Percentiles rank a stretch among this genome's conserved stretches.
These are phyloP conservation scores for Diplosoma virens DNA, from an alignment of 23 tunicate genomes.

Conservation along the genomic window DNA sequence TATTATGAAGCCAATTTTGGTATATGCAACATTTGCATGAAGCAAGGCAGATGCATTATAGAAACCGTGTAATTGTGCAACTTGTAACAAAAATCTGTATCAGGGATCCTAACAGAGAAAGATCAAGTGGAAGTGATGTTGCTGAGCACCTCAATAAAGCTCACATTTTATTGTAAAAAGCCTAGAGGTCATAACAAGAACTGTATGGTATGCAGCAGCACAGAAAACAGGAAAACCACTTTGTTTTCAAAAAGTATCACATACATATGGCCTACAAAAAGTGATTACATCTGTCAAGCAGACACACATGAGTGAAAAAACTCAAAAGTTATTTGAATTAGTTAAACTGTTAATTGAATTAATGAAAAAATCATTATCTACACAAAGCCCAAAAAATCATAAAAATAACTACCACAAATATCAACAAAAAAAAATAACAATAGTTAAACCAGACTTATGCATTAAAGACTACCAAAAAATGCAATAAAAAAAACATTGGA, in stretches of 20 bases:
- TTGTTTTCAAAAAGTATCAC: background rate
- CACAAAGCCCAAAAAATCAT: background rate
- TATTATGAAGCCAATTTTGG: too few species aligned
- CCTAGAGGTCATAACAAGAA: background rate
- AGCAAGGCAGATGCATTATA: background rate
- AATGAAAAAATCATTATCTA: background rate
- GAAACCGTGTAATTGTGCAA: background rate
- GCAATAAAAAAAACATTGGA: background rate
- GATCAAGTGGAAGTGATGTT: background rate
- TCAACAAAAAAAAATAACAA: background rate
- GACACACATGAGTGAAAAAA: background rate
- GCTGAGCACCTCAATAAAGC: background rate
- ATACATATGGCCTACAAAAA: background rate
- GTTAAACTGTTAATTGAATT: background rate
- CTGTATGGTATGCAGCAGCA: background rate
- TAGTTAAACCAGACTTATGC: background rate
- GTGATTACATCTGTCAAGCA: background rate
- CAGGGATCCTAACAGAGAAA: background rate
- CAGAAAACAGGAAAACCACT: background rate
- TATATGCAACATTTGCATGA: background rate
- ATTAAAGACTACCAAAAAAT: background rate
- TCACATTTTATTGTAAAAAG: background rate
- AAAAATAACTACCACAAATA: background rate
- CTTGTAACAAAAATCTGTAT: background rate
- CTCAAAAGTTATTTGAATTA: background rate